phyloP scores from a whole-genome alignment of 2,888 invertebrate genomes.

The Meiosimyza platycephala region DNA sequence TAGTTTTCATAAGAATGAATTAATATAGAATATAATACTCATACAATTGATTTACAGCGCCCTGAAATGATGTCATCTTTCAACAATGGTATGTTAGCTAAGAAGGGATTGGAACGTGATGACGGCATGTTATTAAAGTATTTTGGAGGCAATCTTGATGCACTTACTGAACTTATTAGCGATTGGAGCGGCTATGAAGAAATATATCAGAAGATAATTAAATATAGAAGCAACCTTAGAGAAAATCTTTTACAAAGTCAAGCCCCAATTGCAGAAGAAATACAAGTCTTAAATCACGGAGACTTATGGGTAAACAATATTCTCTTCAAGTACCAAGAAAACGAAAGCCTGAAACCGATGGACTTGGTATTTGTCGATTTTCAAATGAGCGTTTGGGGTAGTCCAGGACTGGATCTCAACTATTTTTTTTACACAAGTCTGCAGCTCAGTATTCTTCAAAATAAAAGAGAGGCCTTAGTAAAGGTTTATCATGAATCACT shows the following conservation, averaged over 20 bases:
- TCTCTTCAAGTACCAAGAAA: constrained; percentile 66
- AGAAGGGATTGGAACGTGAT: constrained; percentile 47
- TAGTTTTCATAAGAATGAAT: constrained; percentile 46
- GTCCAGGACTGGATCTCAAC: constrained; percentile 65
- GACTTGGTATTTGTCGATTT: constrained; percentile 61
- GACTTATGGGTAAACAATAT: constrained; percentile 70
- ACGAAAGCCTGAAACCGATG: constrained; percentile 22
- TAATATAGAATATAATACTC: neutral
- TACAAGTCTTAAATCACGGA: constrained; percentile 69
- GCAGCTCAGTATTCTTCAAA: constrained; percentile 53
- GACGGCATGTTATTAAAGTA: constrained; percentile 49
- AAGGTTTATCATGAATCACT: constrained; percentile 55
- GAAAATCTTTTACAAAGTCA: constrained; percentile 51
- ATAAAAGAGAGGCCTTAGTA: constrained; percentile 55
- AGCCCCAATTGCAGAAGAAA: constrained; percentile 50
- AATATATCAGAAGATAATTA: constrained; percentile 60
- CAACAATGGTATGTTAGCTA: constrained; percentile 52
- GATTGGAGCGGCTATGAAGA: constrained; percentile 67
- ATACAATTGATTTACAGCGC: constrained; percentile 25
- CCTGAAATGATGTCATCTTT: constrained; percentile 48
- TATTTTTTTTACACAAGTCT: constrained; percentile 64
- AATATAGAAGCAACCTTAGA: constrained; percentile 50
- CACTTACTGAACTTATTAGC: constrained; percentile 57
- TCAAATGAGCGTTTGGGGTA: constrained; percentile 60
- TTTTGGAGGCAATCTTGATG: constrained; percentile 48